Conservation (phyloP, 1,140 invertebrate species). For the Phymorhynchus buccinoides region DNA sequence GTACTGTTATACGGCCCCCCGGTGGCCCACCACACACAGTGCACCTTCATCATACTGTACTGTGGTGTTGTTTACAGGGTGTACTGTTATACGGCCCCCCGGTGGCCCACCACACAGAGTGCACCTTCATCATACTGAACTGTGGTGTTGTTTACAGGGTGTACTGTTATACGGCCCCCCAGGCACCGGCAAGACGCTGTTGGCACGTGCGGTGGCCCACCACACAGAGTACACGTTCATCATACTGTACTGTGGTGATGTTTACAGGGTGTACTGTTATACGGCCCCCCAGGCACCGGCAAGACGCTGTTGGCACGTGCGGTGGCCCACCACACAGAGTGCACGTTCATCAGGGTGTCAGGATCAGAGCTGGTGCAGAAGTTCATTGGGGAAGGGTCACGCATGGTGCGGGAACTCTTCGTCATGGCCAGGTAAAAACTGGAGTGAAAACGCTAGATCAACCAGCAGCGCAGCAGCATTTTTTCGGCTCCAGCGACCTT, state of each 20-base stretch:
- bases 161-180: too few relatives aligned
- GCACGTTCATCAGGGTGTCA: slow-evolving; percentile 98
- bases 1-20: too few relatives aligned
- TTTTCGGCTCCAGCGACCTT: too few relatives aligned
- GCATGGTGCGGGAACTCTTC: slow-evolving; percentile 99
- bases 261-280: slow-evolving; percentile 94
- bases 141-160: too few relatives aligned
- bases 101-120: too few relatives aligned
- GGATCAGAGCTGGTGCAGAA: slow-evolving; percentile 99
- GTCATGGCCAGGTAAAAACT: slow-evolving; percentile 98
- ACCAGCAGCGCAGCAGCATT: too few relatives aligned
- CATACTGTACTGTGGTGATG: slow-evolving; percentile 76
- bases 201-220: slow-evolving; percentile 98
- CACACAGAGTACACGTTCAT: slow-evolving; percentile 99
- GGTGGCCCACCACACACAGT: too few relatives aligned
- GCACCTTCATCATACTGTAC: too few relatives aligned
- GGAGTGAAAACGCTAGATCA: slow-evolving; percentile 99
- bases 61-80: too few relatives aligned
- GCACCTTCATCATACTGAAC: too few relatives aligned
- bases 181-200: too few relatives aligned
- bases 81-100: too few relatives aligned
- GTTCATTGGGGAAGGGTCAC: slow-evolving; percentile 99
- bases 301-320: slow-evolving; percentile 98
- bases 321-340: slow-evolving; percentile 99
- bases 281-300: slow-evolving; percentile 97